Percentiles rank a stretch among this genome's conserved stretches.
These are phyloP conservation scores for Varroa destructor DNA, from an alignment of 1,140 invertebrate genomes.

Conservation along the genomic window DNA sequence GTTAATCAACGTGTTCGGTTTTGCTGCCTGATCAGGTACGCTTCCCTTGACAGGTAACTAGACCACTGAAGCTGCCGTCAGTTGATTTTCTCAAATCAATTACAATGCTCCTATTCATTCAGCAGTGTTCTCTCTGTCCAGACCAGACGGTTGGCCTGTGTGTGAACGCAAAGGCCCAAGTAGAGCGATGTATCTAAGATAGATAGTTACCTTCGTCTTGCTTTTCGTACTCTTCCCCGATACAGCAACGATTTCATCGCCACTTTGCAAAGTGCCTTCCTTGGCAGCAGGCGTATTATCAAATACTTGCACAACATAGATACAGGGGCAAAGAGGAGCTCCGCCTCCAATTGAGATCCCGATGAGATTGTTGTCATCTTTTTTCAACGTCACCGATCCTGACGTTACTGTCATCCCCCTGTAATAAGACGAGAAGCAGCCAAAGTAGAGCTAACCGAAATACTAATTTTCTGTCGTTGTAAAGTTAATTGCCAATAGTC, in stretches of 20 bases:
- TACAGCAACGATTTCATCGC: constrained; percentile 87
- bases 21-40: background rate
- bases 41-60: too few relatives aligned
- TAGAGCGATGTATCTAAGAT: too few relatives aligned
- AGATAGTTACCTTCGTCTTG: constrained; percentile 42
- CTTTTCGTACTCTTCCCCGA: constrained; percentile 84
- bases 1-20: background rate
- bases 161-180: too few relatives aligned
- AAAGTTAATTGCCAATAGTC: background rate
- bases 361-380: constrained; percentile 87
- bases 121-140: too few relatives aligned
- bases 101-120: too few relatives aligned
- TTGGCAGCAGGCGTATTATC: constrained; percentile 85
- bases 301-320: constrained; percentile 94
- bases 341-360: constrained; percentile 96
- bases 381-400: constrained; percentile 73
- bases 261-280: constrained; percentile 80
- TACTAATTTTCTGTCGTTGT: background rate
- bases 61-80: too few relatives aligned
- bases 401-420: constrained; percentile 96
- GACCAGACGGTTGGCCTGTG: too few relatives aligned
- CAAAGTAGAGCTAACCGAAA: constrained; percentile 9
- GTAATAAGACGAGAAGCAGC: constrained; percentile 34
- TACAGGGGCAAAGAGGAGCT: constrained; percentile 82
- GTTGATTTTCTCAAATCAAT: too few relatives aligned